A percentile compares a stretch with the other conserved stretches of the same genome.
Conservation (phyloP, 1,140 invertebrate genomes). For the Gonioctena quinquepunctata region DNA sequence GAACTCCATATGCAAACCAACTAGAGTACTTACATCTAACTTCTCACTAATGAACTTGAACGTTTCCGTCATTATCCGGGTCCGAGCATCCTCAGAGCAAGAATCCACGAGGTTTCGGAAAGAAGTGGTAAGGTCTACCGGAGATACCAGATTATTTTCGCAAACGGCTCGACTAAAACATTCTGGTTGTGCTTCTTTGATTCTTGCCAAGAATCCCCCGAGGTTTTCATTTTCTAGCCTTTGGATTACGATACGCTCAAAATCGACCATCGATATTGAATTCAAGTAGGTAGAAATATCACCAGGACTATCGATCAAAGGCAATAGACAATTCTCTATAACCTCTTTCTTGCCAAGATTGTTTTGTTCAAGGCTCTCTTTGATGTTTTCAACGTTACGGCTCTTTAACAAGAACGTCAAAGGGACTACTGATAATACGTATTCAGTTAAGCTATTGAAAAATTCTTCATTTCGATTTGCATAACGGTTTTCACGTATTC, state of each 20-base stretch:
- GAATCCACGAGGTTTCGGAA: background rate
- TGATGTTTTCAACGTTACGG: conserved; percentile 20
- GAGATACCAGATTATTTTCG: background rate
- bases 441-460: conserved; percentile 11
- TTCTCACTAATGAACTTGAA: conserved; percentile 20
- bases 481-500: background rate
- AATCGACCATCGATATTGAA: conserved; percentile 19
- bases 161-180: conserved; percentile 2
- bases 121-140: background rate
- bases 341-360: conserved; percentile 18
- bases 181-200: conserved; percentile 18
- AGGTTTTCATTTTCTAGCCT: conserved; percentile 15
- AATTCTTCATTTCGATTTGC: conserved; percentile 15
- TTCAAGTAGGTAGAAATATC: conserved; percentile 19
- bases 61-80: conserved; percentile 10
- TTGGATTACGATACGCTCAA: conserved; percentile 20
- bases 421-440: conserved; percentile 8
- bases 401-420: conserved; percentile 17
- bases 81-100: background rate
- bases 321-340: conserved; percentile 21
- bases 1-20: conserved; percentile 3
- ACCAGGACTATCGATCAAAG: conserved; percentile 19
- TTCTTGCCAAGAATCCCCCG: conserved; percentile 22
- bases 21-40: conserved; percentile 6
- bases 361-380: conserved; percentile 16